Conservation (phyloP, 1,140 invertebrate genomes). For the Trichonephila clavipes region DNA sequence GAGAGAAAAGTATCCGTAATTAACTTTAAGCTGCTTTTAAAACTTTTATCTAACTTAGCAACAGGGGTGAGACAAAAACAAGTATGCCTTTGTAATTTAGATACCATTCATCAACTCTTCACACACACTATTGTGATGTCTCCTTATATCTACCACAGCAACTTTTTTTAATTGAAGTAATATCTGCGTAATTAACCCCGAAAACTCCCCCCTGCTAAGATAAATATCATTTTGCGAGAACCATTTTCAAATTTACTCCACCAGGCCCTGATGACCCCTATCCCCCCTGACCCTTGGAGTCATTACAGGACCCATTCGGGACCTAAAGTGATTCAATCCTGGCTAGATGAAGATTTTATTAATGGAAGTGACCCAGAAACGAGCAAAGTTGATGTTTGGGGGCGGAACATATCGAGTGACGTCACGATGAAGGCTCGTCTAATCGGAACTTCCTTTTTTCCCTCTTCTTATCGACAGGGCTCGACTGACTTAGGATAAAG, state of each 20-base stretch:
- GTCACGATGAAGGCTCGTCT: constrained; percentile 2
- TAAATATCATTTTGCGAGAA: not conserved
- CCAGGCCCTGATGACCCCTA: not conserved
- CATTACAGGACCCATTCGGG: not conserved
- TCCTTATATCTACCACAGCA: no score
- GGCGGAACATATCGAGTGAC: constrained; percentile 6
- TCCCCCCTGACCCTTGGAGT: not conserved
- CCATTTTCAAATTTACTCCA: not conserved
- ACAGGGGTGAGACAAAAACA: no score
- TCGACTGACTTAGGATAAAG: not conserved
- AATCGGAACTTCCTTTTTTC: constrained; percentile 25
- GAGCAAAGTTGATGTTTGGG: not conserved
- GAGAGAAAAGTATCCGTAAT: no score
- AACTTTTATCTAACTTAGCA: no score
- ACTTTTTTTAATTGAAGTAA: not conserved
- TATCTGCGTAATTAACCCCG: not conserved
- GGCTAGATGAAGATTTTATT: constrained; percentile 53
- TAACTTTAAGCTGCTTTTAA: no score
- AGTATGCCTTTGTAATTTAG: no score
- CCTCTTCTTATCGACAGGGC: not conserved
- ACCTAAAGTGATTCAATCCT: constrained; percentile 1
- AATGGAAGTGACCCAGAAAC: constrained; percentile 67
- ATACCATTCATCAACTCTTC: no score
- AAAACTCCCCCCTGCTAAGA: not conserved
- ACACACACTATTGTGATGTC: no score